Percentiles rank a stretch among this genome's conserved stretches.
phyloP scores from a whole-genome alignment of 2,797 vertebrate species.

The Fratercula arctica region DNA sequence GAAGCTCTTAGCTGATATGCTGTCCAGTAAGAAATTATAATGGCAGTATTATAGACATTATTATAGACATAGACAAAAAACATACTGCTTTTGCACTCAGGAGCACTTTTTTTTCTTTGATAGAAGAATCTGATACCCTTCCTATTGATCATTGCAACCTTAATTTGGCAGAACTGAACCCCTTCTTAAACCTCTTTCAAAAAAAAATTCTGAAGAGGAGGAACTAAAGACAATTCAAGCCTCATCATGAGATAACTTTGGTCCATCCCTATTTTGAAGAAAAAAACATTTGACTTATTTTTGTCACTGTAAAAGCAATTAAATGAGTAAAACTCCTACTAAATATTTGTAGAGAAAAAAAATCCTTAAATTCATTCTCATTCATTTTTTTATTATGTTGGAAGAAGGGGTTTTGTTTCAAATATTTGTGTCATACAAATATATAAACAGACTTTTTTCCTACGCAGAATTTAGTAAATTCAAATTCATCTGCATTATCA shows the following conservation, averaged over 20 bases:
- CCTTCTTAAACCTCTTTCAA: constrained; percentile 15
- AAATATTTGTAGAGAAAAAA: background rate
- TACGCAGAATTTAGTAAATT: background rate
- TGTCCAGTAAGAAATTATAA: background rate
- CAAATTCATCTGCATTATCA: background rate
- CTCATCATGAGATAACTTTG: background rate
- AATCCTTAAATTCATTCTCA: background rate
- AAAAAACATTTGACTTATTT: background rate
- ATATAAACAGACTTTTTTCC: background rate
- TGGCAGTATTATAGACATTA: background rate
- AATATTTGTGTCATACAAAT: background rate
- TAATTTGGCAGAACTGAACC: constrained; percentile 28
- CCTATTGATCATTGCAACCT: constrained; percentile 28
- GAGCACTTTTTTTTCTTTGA: background rate
- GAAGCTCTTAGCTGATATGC: background rate
- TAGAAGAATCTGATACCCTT: constrained; percentile 15
- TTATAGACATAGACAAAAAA: background rate
- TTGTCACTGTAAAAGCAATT: background rate
- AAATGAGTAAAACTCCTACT: background rate
- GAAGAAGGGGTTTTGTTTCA: background rate
- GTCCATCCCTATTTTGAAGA: background rate
- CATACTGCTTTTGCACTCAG: background rate
- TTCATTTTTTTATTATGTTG: background rate
- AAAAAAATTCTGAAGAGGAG: background rate
- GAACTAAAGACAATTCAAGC: background rate